phyloP scores from a whole-genome alignment of 2,797 vertebrate species.

The Sarcophilus harrisii region DNA sequence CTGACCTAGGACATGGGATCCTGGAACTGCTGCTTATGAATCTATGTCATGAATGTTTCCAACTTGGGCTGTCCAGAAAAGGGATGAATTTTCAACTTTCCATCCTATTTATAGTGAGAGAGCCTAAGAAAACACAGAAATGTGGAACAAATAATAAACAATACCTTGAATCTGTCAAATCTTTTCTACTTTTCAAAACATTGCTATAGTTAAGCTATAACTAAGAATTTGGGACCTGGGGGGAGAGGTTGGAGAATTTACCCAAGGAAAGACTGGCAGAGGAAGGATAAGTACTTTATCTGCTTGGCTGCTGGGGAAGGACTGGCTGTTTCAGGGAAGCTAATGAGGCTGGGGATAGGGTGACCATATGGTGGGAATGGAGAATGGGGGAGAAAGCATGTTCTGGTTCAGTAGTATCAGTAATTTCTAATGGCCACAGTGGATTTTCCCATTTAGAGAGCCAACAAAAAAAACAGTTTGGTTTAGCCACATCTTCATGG shows the following conservation, averaged over 20 bases:
- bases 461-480: background rate
- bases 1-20: background rate
- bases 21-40: background rate
- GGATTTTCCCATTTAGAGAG: background rate
- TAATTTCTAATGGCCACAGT: background rate
- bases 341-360: background rate
- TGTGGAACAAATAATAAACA: background rate
- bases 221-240: background rate
- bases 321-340: background rate
- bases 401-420: background rate
- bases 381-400: background rate
- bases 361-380: background rate
- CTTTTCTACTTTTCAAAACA: background rate
- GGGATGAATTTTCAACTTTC: background rate
- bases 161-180: background rate
- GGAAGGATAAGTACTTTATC: background rate
- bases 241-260: background rate
- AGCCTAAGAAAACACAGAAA: background rate
- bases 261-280: background rate
- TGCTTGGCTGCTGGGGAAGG: background rate
- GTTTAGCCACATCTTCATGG: background rate
- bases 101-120: background rate
- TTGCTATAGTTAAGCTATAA: background rate
- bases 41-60: background rate
- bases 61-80: background rate